Evolutionary conservation across 1,140 invertebrate species (phyloP).

Genomic region (Cydia fagiglandana): DNA sequence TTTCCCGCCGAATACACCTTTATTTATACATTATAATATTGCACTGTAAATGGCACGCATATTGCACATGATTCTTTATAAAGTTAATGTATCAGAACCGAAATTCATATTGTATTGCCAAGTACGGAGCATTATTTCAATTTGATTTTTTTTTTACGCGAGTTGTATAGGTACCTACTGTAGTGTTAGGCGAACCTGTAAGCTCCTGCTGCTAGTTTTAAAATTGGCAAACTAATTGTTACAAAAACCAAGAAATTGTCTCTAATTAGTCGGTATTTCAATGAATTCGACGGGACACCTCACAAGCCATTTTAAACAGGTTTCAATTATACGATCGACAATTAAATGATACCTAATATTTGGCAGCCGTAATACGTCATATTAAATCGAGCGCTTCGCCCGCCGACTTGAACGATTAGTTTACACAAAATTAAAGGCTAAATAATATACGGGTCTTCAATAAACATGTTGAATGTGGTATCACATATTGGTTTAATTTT

Average conservation of each 20-base stretch:
- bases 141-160: too few relatives aligned
- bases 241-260: neutral
- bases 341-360: slow-evolving; percentile 1
- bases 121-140: neutral
- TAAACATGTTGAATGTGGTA: neutral
- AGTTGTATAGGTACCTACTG: too few relatives aligned
- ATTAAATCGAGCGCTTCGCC: neutral
- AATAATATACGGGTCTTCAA: neutral
- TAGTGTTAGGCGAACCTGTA: too few relatives aligned
- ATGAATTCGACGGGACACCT: neutral
- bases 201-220: too few relatives aligned
- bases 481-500: neutral
- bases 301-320: neutral
- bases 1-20: slow-evolving; percentile 1
- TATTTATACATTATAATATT: neutral
- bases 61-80: slow-evolving; percentile 1
- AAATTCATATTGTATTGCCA: neutral
- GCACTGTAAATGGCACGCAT: slow-evolving; percentile 16
- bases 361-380: neutral
- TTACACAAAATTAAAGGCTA: neutral
- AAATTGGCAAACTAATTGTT: too few relatives aligned
- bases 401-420: neutral
- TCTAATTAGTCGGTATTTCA: neutral
- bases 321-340: neutral
- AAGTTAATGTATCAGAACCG: neutral